Base-by-base conservation (phyloP, 2,888 invertebrate genomes). In the Erebia epiphron region DNA sequence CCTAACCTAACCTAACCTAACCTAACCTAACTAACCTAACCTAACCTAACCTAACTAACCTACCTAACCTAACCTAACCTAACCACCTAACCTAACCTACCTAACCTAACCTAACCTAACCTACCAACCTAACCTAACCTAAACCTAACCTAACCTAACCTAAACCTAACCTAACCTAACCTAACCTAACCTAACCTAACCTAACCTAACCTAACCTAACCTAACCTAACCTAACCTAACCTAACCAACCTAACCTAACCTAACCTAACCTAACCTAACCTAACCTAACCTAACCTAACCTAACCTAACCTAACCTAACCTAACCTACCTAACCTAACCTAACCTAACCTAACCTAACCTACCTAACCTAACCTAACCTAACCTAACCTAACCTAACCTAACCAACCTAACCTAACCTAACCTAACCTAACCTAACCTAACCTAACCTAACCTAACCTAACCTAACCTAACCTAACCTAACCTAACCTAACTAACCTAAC, bases 201-300 rank as follows among this genome's bases (percentile, higher is more conserved):
- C 72, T 72, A 72, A 72, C 72, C 72, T 69, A 72, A 72, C 72
- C 72, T 69, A 72, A 72, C 72, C 72, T 69, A 72, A 68, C 69
- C 72, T 69, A 72, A 72, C 72, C 72, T 72, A 72, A 72, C 72
- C 72, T 72, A 72, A 71, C 62, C 68, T 46, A 63, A 68, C 46
- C 46, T 46, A 46, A 35, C 18, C 21, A n/a, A n/a, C n/a, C n/a
- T n/a, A n/a, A n/a, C n/a, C n/a, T 21, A 21, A 21, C 21, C 21
- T 21, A 21, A 21, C 67, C 62, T 67, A 70, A 62, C 70, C 67
- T 62, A 70, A 63, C 64, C 46, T 46, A 46, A 71, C 71, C 71
- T 71, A 71, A 71, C 71, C 71, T 68, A 71, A 71, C 71, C 71
- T 71, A 71, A 71, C 69, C 69, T 69, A 69, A 69, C 69, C 69